A percentile compares a stretch with the other conserved stretches of the same genome.
Conservation (phyloP, 2,113 vertebrate genomes). For the Dicrurus megarhynchus region DNA sequence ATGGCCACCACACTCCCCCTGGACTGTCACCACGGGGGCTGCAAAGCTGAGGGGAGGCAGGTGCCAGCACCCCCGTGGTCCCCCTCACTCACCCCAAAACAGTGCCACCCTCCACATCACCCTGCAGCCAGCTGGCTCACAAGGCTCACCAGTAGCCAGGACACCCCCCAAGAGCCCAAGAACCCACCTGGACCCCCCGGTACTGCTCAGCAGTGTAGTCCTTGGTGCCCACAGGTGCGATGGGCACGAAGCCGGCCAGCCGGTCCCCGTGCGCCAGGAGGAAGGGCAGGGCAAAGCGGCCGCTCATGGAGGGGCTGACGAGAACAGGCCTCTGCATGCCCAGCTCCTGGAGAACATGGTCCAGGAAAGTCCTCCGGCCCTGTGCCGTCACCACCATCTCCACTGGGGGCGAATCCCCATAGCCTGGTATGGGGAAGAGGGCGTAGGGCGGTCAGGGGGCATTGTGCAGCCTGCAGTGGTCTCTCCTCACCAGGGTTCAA, state of each 20-base stretch:
- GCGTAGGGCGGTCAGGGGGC: not conserved
- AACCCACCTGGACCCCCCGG: slow-evolving; percentile 77
- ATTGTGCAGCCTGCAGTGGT: not conserved
- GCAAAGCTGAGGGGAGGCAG: not conserved
- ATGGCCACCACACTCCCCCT: not conserved
- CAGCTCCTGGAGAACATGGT: slow-evolving; percentile 79
- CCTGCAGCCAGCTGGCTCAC: not conserved
- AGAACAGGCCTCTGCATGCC: slow-evolving; percentile 77
- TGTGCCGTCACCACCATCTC: slow-evolving; percentile 74
- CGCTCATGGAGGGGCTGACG: slow-evolving; percentile 93
- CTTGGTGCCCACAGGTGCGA: slow-evolving; percentile 86
- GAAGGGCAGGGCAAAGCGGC: slow-evolving; percentile 89
- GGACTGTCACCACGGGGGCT: not conserved
- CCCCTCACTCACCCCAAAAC: not conserved
- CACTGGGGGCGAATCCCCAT: slow-evolving; percentile 81
- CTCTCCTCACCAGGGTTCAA: not conserved
- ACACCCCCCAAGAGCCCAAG: not conserved
- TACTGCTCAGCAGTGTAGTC: slow-evolving; percentile 85
- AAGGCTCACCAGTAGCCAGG: rapidly evolving
- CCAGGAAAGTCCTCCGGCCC: slow-evolving; percentile 82
- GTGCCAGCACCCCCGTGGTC: rapidly evolving
- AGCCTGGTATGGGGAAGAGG: slow-evolving; percentile 73
- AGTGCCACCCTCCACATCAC: not conserved
- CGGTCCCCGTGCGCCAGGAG: slow-evolving; percentile 77
- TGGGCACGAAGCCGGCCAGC: slow-evolving; percentile 85